A percentile compares a stretch with the other conserved stretches of the same genome.
phyloP scores from a whole-genome alignment of 1,140 invertebrate genomes.

The Drosophila takahashii region DNA sequence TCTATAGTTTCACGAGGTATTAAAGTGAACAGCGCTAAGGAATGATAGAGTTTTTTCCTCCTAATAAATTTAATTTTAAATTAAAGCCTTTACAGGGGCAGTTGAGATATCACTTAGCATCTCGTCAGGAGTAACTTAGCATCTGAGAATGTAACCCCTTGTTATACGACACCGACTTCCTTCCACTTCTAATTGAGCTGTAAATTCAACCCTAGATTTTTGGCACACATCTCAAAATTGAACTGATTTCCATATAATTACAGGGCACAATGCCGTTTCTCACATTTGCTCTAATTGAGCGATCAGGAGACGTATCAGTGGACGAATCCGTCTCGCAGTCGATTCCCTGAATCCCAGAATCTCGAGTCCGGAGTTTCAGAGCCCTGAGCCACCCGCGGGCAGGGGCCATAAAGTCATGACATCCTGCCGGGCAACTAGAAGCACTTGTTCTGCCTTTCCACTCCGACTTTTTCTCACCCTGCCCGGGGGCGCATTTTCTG shows the following conservation, averaged over 20 bases:
- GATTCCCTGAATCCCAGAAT: constrained; percentile 11
- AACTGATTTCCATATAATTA: constrained; percentile 65
- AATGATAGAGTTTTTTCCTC: neutral
- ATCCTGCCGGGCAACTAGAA: constrained; percentile 57
- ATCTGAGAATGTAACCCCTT: neutral
- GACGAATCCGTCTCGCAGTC: constrained; percentile 12
- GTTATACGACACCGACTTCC: constrained; percentile 18
- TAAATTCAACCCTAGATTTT: constrained; percentile 41
- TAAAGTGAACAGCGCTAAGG: too few species aligned
- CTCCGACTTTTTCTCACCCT: constrained; percentile 37
- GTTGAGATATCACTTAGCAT: constrained; percentile 17
- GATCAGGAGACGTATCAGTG: constrained; percentile 52
- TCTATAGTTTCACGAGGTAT: neutral
- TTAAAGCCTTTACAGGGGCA: neutral
- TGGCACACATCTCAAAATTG: constrained; percentile 15
- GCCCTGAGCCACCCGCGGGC: constrained; percentile 28
- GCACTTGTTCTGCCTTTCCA: constrained; percentile 51
- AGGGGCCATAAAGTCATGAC: constrained; percentile 48
- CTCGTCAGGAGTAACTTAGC: constrained; percentile 24
- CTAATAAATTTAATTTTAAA: neutral
- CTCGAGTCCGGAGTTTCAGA: constrained; percentile 3
- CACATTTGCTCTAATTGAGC: constrained; percentile 65
- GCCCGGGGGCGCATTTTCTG: constrained; percentile 43
- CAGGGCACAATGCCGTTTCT: constrained; percentile 35
- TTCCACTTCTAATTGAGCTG: constrained; percentile 38